These are phyloP conservation scores for Melitaea cinxia DNA, from an alignment of 1,140 invertebrate genomes.

Conservation along the genomic window DNA sequence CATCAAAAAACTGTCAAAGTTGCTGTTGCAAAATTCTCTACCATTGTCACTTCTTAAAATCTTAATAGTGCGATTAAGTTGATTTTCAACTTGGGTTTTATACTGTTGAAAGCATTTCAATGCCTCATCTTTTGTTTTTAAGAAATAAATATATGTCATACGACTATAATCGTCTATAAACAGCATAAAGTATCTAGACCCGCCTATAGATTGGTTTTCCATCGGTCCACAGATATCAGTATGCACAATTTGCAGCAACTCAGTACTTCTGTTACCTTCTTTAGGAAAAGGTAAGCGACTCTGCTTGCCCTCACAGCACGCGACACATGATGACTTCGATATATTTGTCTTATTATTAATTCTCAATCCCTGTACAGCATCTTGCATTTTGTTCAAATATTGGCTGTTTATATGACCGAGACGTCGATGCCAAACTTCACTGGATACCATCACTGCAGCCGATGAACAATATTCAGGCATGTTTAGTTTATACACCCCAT, in stretches of 20 bases:
- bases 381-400: constrained; percentile 44
- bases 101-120: constrained; percentile 42
- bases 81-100: constrained; percentile 35
- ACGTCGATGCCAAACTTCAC: constrained; percentile 46
- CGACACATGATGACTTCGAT: constrained; percentile 34
- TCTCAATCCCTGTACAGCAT: constrained; percentile 28
- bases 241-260: constrained; percentile 48
- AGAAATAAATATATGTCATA: constrained; percentile 55
- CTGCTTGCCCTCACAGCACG: constrained; percentile 44
- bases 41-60: constrained; percentile 18
- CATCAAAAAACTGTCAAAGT: background rate
- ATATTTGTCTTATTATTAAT: background rate
- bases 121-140: constrained; percentile 52
- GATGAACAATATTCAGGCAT: constrained; percentile 19
- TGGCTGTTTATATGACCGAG: constrained; percentile 49
- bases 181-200: constrained; percentile 57
- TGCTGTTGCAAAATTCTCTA: background rate
- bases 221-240: constrained; percentile 60
- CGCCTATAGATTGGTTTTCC: constrained; percentile 40
- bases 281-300: constrained; percentile 34
- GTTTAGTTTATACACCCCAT: constrained; percentile 49
- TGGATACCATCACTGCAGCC: constrained; percentile 33
- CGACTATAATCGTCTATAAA: constrained; percentile 66
- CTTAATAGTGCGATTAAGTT: constrained; percentile 26
- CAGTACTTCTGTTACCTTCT: constrained; percentile 30